Base-by-base conservation (phyloP, 2,888 invertebrate genomes). In the Pristionchus mayeri region DNA sequence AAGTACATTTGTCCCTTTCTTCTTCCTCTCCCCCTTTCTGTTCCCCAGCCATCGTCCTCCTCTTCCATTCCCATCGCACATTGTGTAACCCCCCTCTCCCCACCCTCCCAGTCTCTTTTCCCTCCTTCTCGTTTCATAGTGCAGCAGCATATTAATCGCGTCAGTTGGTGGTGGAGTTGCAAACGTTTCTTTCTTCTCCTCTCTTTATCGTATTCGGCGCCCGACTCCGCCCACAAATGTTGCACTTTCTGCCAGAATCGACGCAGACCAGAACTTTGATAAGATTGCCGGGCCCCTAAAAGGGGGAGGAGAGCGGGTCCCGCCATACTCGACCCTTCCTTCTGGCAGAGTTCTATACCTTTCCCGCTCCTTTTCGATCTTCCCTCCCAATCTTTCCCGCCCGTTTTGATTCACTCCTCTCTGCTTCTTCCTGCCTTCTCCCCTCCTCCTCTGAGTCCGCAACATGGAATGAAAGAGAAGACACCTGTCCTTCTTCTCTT, bases 61-160 rank as follows among this genome's bases (percentile, higher is more conserved):
- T 79, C 50, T 79, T n/a, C 34, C 80, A 54, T 80, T 80, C 37
- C 48, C 30, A 50, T 34, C 79, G 54, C 44, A n/a, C 80, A 18
- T 18, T 48, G 30, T 50, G 54, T 80, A 40, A 40, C 82, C 48
- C 48, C 44, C 27, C 44, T 27, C 9, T 76, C 48, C 2, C 50
- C n/a, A n/a, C n/a, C n/a, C n/a, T n/a, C 13, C 60, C 37, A 40
- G 44, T 81, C 81, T 60, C 63, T 60, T 50, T 60, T 60, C 37
- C 81, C 13, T 18, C 44, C 34, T n/a, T 21, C 54, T 37, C 16
- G 21, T 57, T 40, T 78, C 30, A 27, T 27, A 78, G 30, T 78
- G 75, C 75, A 75, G n/a, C n/a, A n/a, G n/a, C 16, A 71, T 67
- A 71, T 75, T 75, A 71, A 75, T 78, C 30, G 48, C 18, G 50